Evolutionary conservation across 1,140 invertebrate genomes (phyloP), one percentile per base, ranked within the genome.

Genomic region (Theocolax elegans): DNA sequence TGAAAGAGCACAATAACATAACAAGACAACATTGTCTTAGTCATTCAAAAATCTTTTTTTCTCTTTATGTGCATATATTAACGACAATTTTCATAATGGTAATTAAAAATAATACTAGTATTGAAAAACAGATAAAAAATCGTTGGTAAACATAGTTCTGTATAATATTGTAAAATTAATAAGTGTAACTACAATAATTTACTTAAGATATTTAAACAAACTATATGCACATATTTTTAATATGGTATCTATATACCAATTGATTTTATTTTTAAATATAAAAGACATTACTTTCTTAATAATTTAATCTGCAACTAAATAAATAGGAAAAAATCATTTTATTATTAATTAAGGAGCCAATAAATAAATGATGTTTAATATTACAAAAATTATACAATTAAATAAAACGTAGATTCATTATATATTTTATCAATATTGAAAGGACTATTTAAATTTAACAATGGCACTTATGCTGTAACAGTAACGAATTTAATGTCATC

Each of bases 101-200:
- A 59, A 60, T 29, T 42, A 60, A 42, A 53, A 59, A 59, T 67
- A 59, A 31, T 31, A 59, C 1, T 49, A 67, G 31, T 51, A 53
- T 13, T 59, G 29, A 60, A 13, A 60, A 68, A 60, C 46, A 60
- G 23, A 59, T 53, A 67, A 60, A 66, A 62, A 42, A 15, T 29
- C 31, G 42, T 51, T 60, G 60, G 15, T 60, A 60, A 31, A 59
- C 54, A 68, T 56, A 60, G 51, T 60, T 19, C 56, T 60, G 44
- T n/a, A 60, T 67, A 21, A 35, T 27, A 49, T 49, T 60, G 60
- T 56, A 60, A 68, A 68, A 68, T 68, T 62, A 17, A 51, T 68
- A 19, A 67, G 38, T 44, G 19, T 67, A 38, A 51, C 35, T 29
- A 53, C 40, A 25, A 60, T 40, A 40, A 27, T 60, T 44, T 46